Evolutionary conservation across 2,888 invertebrate species (phyloP).

Genomic region (Phrixothrix hirtus): DNA sequence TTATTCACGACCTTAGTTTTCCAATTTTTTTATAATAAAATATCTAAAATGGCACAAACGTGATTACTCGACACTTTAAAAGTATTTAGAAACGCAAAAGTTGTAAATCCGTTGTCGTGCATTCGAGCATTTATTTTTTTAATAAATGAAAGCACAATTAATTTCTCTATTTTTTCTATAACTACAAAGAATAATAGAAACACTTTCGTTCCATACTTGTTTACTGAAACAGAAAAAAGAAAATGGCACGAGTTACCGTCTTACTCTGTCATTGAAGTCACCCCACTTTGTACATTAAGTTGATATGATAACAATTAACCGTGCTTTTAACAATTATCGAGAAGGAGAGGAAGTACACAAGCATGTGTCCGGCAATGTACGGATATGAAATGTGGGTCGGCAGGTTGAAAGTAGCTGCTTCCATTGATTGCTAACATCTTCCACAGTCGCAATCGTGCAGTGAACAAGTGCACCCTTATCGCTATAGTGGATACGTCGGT

Average conservation of each 20-base stretch:
- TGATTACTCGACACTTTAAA: too few species aligned
- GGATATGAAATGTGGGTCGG: slow-evolving; percentile 36
- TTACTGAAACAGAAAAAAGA: not conserved
- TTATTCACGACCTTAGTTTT: slow-evolving; percentile 17
- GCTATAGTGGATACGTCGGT: slow-evolving; percentile 13
- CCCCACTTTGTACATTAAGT: slow-evolving; percentile 1
- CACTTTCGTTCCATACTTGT: slow-evolving; percentile 7
- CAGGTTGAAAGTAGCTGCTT: slow-evolving; percentile 38
- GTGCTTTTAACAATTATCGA: slow-evolving; percentile 27
- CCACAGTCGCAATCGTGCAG: slow-evolving; percentile 33
- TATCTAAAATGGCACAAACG: slow-evolving; percentile 21
- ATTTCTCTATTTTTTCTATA: not conserved
- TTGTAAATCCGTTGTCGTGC: too few species aligned
- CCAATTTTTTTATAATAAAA: slow-evolving; percentile 7
- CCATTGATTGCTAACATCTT: slow-evolving; percentile 36
- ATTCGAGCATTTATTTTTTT: too few species aligned
- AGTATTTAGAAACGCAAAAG: too few species aligned
- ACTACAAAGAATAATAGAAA: not conserved
- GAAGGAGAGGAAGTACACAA: slow-evolving; percentile 31
- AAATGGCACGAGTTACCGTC: not conserved
- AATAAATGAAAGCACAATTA: not conserved
- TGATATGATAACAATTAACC: slow-evolving; percentile 14
- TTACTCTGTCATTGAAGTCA: slow-evolving; percentile 8
- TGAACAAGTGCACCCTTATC: slow-evolving; percentile 28
- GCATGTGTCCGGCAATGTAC: slow-evolving; percentile 33